Evolutionary conservation across 2,113 vertebrate genomes (phyloP), one percentile per base, ranked within the genome.

Genomic region (Murina feae): DNA sequence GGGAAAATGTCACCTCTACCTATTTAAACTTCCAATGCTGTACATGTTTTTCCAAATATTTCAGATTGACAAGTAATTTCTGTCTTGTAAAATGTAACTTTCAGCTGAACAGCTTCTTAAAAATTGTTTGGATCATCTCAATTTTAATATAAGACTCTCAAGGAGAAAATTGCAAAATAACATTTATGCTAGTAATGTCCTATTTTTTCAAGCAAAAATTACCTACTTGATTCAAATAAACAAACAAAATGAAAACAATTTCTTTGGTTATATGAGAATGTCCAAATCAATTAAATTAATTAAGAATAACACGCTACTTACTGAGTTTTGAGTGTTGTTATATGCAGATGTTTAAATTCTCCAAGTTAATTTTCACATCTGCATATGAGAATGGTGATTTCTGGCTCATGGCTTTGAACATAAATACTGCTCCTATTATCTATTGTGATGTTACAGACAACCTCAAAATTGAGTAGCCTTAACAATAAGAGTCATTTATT

Each of bases 71-170:
- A 81, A 94, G 17, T 28, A 37, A 89, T 96, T 93, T 96, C 82
- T 83, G 63, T 30, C 14, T 83, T 58, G 23, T 39, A 88, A 96
- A 96, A 75, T 65, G 66, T 91, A 58, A 25, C 2, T 21, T 44
- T 71, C 37, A 1, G 21, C 80, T 96, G 79, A 71, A 21, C 30
- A 90, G 14, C 0, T 86, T 82, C 81, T 81, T 65, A 71, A 86
- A 71, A 90, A 91, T 96, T 96, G 4, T 94, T 95, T 79, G 93
- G 91, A 82, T 96, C 93, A 60, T n/a, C 88, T 96, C 76, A 68
- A 95, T 84, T 91, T 91, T 42, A 23, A 96, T 96, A 92, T 78
- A 93, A 89, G 74, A 60, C 28, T 74, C n/a, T 66, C 12, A 30
- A 53, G 25, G 68, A 66, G 8, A 93, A 93, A 85, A 88, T 79